phyloP scores from a whole-genome alignment of 2,113 vertebrate species.

The Catharus minimus region DNA sequence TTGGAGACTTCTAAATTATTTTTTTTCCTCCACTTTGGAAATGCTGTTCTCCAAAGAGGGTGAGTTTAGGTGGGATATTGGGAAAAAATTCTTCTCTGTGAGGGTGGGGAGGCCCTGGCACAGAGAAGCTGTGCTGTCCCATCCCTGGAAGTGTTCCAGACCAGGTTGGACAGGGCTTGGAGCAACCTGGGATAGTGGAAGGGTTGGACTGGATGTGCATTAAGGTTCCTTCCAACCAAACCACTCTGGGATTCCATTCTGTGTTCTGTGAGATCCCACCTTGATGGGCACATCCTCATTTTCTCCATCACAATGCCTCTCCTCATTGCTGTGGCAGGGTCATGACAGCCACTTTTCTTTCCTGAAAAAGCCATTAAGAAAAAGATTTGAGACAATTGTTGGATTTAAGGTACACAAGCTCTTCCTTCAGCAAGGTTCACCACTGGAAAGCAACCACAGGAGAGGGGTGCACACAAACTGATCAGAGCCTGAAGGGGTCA shows the following conservation, averaged over 20 bases:
- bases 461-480: neutral
- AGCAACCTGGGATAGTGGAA: neutral
- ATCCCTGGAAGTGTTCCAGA: neutral
- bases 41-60: neutral
- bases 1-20: neutral
- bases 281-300: neutral
- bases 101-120: neutral
- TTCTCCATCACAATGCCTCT: neutral
- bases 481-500: neutral
- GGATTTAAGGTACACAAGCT: neutral
- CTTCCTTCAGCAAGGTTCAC: neutral
- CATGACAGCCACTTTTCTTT: neutral
- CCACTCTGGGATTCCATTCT: neutral
- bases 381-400: neutral
- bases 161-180: accelerated
- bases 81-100: neutral
- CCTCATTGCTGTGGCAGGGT: accelerated
- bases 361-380: neutral
- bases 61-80: neutral
- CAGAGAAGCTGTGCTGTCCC: neutral
- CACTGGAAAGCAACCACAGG: accelerated
- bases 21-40: accelerated
- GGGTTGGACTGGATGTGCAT: accelerated
- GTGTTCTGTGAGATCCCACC: neutral
- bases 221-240: neutral